phyloP scores from a whole-genome alignment of 2,797 vertebrate genomes.

The Gouania willdenowi region DNA sequence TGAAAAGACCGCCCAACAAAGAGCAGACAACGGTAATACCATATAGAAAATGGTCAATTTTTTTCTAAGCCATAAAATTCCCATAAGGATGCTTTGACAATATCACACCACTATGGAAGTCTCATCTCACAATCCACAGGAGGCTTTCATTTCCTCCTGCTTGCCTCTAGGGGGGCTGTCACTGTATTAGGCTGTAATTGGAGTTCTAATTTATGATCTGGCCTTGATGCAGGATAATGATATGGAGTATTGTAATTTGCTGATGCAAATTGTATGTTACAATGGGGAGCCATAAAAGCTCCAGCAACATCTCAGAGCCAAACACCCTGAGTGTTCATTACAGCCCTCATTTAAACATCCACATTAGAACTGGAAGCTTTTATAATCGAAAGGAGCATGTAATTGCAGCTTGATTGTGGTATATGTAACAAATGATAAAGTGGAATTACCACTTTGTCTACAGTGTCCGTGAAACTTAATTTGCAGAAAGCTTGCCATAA shows the following conservation, averaged over 20 bases:
- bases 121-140: slow-evolving; percentile 58
- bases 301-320: slow-evolving; percentile 74
- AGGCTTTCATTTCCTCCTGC: slow-evolving; percentile 46
- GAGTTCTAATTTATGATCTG: slow-evolving; percentile 81
- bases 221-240: slow-evolving; percentile 76
- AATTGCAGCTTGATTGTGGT: slow-evolving; percentile 80
- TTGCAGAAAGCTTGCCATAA: slow-evolving; percentile 62
- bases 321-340: slow-evolving; percentile 83
- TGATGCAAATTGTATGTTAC: slow-evolving; percentile 83
- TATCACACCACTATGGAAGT: slow-evolving; percentile 59
- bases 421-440: slow-evolving; percentile 72
- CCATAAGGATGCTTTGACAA: slow-evolving; percentile 54
- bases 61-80: slow-evolving; percentile 35
- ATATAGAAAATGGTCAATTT: slow-evolving; percentile 15
- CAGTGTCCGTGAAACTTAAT: slow-evolving; percentile 71
- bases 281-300: slow-evolving; percentile 79
- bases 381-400: slow-evolving; percentile 76
- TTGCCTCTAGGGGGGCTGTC: slow-evolving; percentile 57
- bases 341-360: slow-evolving; percentile 80
- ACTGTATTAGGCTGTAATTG: slow-evolving; percentile 77
- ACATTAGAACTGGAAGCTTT: slow-evolving; percentile 72
- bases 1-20: slow-evolving; percentile 43
- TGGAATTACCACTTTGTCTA: slow-evolving; percentile 73
- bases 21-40: slow-evolving; percentile 27
- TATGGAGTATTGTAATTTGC: slow-evolving; percentile 82